Percentiles rank a stretch among this genome's conserved stretches.
Evolutionary conservation across 2,113 vertebrate genomes (phyloP).

Genomic region (Tachysurus fulvidraco): DNA sequence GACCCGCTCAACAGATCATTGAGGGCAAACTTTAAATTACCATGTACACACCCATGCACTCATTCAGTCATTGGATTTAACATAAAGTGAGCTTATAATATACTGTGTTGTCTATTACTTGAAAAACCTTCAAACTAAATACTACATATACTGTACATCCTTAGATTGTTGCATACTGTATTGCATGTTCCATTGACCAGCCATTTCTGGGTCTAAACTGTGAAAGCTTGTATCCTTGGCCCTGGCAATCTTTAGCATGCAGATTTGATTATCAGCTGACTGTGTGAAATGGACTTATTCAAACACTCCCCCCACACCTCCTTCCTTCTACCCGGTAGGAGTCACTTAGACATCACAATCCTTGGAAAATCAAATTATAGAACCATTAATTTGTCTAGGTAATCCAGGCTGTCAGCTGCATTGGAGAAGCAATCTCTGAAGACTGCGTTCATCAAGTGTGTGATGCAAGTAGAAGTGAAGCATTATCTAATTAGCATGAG

Average conservation of each 20-base stretch:
- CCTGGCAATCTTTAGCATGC: conserved; percentile 66
- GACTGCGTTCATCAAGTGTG: conserved; percentile 73
- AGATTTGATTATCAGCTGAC: conserved; percentile 70
- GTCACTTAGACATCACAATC: conserved; percentile 71
- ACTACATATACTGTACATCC: background rate
- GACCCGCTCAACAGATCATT: conserved; percentile 44
- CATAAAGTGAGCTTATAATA: conserved; percentile 9
- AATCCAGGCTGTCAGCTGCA: conserved; percentile 76
- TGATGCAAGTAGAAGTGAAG: conserved; percentile 71
- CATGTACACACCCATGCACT: background rate
- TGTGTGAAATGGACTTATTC: conserved; percentile 63
- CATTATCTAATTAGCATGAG: conserved; percentile 68
- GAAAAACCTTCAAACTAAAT: background rate
- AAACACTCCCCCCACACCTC: conserved; percentile 57
- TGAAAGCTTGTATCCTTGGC: conserved; percentile 18
- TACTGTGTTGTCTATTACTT: background rate
- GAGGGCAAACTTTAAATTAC: conserved; percentile 28
- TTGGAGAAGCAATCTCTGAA: conserved; percentile 73
- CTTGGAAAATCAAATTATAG: conserved; percentile 79
- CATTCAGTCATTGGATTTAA: conserved; percentile 20
- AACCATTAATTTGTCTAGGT: conserved; percentile 80
- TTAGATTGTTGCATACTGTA: background rate
- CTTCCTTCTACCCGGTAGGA: conserved; percentile 59
- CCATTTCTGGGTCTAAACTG: conserved; percentile 8
- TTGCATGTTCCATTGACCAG: background rate